These are phyloP conservation scores for Porites cylindrica DNA, from an alignment of 92 coral and sea anemone species.

Conservation along the genomic window DNA sequence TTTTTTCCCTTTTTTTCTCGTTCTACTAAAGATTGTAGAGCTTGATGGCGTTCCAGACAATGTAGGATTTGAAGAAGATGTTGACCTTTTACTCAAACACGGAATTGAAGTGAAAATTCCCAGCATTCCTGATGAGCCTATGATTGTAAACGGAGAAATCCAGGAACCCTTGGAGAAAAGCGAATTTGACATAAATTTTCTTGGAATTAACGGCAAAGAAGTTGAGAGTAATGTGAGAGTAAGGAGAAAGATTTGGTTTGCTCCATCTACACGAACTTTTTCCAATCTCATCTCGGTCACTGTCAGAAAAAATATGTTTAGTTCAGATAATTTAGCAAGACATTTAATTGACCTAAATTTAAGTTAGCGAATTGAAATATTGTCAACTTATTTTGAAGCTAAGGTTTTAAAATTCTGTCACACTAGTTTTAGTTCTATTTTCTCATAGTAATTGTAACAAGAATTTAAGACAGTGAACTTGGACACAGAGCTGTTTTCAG, in stretches of 20 bases:
- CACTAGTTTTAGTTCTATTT: too few relatives aligned
- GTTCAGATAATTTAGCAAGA: not conserved
- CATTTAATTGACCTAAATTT: not conserved
- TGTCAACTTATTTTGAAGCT: not conserved
- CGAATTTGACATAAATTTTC: constrained; percentile 61
- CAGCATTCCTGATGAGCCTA: constrained; percentile 51
- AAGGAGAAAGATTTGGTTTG: constrained; percentile 68
- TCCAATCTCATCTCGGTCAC: not conserved
- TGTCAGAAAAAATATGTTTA: not conserved
- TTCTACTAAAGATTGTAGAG: constrained; percentile 68
- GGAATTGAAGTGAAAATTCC: constrained; percentile 86
- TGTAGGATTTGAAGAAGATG: constrained; percentile 33
- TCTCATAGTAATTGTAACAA: too few relatives aligned
- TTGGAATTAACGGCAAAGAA: constrained; percentile 72
- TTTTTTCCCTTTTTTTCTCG: not conserved
- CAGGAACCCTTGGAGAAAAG: constrained; percentile 55
- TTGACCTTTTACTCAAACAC: constrained; percentile 63
- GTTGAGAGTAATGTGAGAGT: constrained; percentile 46
- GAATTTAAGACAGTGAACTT: too few relatives aligned
- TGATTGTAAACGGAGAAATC: constrained; percentile 35
- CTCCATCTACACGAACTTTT: constrained; percentile 1
- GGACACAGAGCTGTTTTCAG: too few relatives aligned
- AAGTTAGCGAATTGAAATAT: not conserved
- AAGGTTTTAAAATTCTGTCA: too few relatives aligned
- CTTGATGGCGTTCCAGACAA: constrained; percentile 66